A percentile compares a stretch with the other conserved stretches of the same genome.
These are phyloP conservation scores for Allophyes oxyacanthae DNA, from an alignment of 2,888 invertebrate genomes.

Conservation along the genomic window DNA sequence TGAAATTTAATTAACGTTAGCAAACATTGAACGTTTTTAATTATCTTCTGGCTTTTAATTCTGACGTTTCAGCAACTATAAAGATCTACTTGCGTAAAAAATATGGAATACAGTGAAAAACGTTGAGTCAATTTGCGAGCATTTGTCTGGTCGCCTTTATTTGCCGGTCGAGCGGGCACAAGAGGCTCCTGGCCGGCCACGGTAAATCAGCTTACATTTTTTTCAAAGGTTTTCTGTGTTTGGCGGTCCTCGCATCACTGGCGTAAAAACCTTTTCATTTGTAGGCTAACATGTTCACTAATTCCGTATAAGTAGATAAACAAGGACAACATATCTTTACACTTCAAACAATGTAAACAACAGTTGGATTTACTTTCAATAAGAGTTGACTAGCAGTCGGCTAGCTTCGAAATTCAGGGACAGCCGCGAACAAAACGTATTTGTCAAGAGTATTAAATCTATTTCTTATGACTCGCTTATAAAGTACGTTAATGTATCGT, in stretches of 20 bases:
- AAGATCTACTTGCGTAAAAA: constrained; percentile 69
- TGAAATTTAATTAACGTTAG: constrained; percentile 53
- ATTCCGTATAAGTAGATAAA: constrained; percentile 55
- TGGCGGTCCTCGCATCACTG: constrained; percentile 82
- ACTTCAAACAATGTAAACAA: constrained; percentile 45
- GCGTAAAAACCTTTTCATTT: constrained; percentile 81
- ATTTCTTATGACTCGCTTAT: too few species aligned
- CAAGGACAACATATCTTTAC: constrained; percentile 40
- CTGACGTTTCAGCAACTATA: constrained; percentile 65
- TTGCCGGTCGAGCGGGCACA: constrained; percentile 83
- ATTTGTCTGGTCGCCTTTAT: constrained; percentile 88
- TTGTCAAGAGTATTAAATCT: not conserved
- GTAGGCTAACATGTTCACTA: constrained; percentile 70
- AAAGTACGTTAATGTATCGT: too few species aligned
- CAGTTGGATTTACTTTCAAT: constrained; percentile 28
- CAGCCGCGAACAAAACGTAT: constrained; percentile 3
- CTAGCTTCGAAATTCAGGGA: constrained; percentile 31
- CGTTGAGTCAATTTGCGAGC: constrained; percentile 87
- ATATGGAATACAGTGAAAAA: constrained; percentile 84
- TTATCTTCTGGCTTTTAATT: constrained; percentile 53
- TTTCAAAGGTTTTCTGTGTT: constrained; percentile 87
- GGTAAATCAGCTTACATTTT: constrained; percentile 88
- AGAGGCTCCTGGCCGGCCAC: constrained; percentile 79
- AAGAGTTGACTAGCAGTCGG: constrained; percentile 25
- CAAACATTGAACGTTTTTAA: constrained; percentile 57